phyloP scores from a whole-genome alignment of 2,888 invertebrate genomes.

The Papilio demoleus region DNA sequence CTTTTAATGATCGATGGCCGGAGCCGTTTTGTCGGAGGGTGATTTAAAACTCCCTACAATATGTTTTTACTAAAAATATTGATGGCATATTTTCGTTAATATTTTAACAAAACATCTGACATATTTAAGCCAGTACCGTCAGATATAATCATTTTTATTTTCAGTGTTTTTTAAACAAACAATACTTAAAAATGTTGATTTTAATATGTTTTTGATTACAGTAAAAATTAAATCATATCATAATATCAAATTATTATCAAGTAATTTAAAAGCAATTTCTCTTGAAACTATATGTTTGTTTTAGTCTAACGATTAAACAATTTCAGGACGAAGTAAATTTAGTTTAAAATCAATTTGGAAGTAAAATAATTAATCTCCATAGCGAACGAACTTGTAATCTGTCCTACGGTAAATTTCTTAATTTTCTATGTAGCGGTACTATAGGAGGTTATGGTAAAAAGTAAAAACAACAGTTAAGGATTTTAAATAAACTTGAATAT shows the following conservation, averaged over 20 bases:
- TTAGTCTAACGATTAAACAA: constrained; percentile 11
- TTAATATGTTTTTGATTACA: too few species aligned
- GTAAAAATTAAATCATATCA: not conserved
- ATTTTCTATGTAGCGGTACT: constrained; percentile 11
- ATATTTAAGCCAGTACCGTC: not conserved
- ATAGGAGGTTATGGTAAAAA: too few species aligned
- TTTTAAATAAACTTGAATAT: too few species aligned
- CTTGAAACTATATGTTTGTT: constrained; percentile 7
- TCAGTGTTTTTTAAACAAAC: too few species aligned
- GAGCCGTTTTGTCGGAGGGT: constrained; percentile 8
- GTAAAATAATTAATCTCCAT: constrained; percentile 29
- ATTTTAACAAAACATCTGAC: not conserved
- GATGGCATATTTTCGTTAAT: constrained; percentile 2
- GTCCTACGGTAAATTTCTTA: not conserved
- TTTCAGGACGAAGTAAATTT: constrained; percentile 13
- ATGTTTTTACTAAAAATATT: not conserved
- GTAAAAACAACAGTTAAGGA: too few species aligned
- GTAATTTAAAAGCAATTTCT: constrained; percentile 13
- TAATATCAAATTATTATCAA: not conserved
- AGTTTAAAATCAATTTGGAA: constrained; percentile 31
- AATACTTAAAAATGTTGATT: too few species aligned
- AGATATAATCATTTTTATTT: not conserved
- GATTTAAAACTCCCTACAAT: constrained; percentile 11
- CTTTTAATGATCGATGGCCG: constrained; percentile 28
- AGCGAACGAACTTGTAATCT: constrained; percentile 20